Evolutionary conservation across 1,140 invertebrate genomes (phyloP), one percentile per base, ranked within the genome.

Genomic region (Lethrus apterus): DNA sequence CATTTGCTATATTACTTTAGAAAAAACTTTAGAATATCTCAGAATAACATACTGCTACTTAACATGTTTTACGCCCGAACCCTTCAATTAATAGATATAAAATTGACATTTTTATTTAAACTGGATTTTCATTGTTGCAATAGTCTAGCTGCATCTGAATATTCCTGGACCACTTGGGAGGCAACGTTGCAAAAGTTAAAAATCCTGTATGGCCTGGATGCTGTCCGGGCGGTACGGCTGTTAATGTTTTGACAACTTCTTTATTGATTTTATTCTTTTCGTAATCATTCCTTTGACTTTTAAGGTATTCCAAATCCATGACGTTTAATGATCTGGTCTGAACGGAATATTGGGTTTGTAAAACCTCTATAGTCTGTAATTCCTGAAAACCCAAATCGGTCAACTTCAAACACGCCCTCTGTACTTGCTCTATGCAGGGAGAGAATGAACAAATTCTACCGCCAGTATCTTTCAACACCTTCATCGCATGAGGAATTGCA

Each of bases 401-500:
- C 23, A 98, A 70, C 36, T 74, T 77, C 34, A 75, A 58, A 68
- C 84, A 90, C 3, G 87, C 91, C 54, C 82, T 78, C 69, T 97
- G 91, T 1, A 96, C 93, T 78, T 98, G 95, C 70, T 98, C 94
- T 52, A 98, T 95, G 64, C 95, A 98, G 0, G 95, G 95, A 2
- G 93, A 97, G 71, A 98, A 98, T 0, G 91, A 94, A 68, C 93
- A 95, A 35, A 98, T 77, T 55, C 93, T 78, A 15, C 93, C 92
- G 62, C 93, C 93, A 56, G 72, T 70, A 52, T 70, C 58, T 68
- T 86, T 88, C 9, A 89, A 68, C 51, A 73, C 70, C 52, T 74
- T 70, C 10, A 78, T 67, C 41, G 89, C 87, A 77, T 89, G 84
- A 21, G 80, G 73, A 43, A 99, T 75, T n/a, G 86, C 93, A 55